phyloP scores from a whole-genome alignment of 2,797 vertebrate genomes.

The Hyperoplus immaculatus region DNA sequence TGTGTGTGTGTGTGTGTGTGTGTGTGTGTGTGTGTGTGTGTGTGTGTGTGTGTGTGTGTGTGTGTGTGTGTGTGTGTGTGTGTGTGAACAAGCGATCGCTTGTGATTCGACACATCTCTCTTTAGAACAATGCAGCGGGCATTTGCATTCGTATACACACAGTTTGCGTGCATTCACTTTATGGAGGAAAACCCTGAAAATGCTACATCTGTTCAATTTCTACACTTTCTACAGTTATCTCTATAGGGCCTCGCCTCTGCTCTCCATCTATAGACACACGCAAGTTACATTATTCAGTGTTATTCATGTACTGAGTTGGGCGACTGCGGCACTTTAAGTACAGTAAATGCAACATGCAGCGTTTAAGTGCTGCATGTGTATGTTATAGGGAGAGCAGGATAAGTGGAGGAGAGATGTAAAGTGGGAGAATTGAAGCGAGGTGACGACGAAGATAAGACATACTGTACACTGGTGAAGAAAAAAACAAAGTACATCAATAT shows the following conservation, averaged over 20 bases:
- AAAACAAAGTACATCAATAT: background rate
- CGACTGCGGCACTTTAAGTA: constrained; percentile 41
- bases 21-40: constrained; percentile 3
- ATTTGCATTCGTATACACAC: constrained; percentile 28
- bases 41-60: constrained; percentile 13
- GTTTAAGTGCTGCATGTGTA: constrained; percentile 32
- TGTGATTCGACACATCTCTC: constrained; percentile 33
- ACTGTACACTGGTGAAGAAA: no score
- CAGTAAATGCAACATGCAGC: constrained; percentile 41
- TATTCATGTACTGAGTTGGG: constrained; percentile 45
- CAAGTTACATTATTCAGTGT: constrained; percentile 61
- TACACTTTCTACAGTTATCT: background rate
- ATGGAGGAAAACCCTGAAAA: constrained; percentile 11
- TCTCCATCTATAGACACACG: constrained; percentile 19
- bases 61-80: background rate
- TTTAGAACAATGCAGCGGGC: constrained; percentile 30
- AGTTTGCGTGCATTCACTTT: background rate
- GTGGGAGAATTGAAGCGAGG: background rate
- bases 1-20: background rate
- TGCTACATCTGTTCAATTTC: constrained; percentile 11
- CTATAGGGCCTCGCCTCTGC: background rate
- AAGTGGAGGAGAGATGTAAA: background rate
- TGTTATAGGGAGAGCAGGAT: background rate
- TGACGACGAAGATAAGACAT: background rate
- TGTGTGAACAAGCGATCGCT: background rate